Base-by-base conservation (phyloP, 2,888 invertebrate genomes). In the Pyralis farinalis region DNA sequence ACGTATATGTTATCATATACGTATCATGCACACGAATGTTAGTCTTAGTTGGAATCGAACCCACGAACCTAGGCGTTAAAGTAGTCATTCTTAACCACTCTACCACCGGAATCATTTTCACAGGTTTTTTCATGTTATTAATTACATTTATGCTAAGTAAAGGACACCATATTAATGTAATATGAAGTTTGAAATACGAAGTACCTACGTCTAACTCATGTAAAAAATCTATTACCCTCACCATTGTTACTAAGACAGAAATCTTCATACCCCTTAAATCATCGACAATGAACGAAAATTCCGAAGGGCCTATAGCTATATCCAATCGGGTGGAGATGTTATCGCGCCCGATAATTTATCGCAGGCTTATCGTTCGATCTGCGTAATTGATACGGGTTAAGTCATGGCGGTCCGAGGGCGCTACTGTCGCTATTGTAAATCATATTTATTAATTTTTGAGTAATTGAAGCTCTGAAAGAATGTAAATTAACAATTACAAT, bases 301-400 rank as follows among this genome's bases (percentile, higher is more conserved):
- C 65, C 60, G 63, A 66, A 49, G 63, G 63, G 55, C 57, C 58
- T 51, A n/a, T n/a, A n/a, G 58, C 55, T 44, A 55, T 57, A 49
- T 53, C 58, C 58, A 60, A 66, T 66, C 63, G 55, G 52, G 44
- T 49, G 46, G 55, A 71, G 78, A 80, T 78, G 59, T 56, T 77
- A 77, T 77, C 74, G 52, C 49, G 49, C 56, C 64, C 55, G 66
- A 79, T 74, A 75, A 85, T 81, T 82, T 82, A 83, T 80, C 68
- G 75, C 55, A 50, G 55, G 59, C 63, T 76, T 82, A 84, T 82
- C 82, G 63, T 45, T 51, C 65, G 73, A 83, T 82, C 82, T 75
- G 75, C 76, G 82, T 83, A 81, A 84, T 82, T 79, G 83, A 83
- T 79, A 77, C 73, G 71, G 77, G 74, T 68, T 53, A 62, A 70